A percentile compares a stretch with the other conserved stretches of the same genome.
Conservation (phyloP, 1,140 invertebrate genomes). For the Ganaspis sp. region DNA sequence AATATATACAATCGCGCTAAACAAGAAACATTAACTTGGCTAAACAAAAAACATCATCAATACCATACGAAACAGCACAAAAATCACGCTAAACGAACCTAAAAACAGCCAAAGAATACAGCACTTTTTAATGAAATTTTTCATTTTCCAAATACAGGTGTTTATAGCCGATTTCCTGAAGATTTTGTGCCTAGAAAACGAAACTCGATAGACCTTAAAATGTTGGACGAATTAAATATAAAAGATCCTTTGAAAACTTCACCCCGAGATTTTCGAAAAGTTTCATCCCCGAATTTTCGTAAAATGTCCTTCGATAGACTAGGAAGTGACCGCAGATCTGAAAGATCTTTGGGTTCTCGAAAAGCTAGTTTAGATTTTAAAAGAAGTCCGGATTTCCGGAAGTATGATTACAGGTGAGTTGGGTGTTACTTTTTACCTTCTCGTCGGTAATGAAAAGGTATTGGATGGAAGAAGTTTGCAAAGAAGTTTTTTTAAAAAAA, state of each 20-base stretch:
- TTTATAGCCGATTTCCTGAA: constrained; percentile 68
- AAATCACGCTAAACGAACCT: too few species aligned
- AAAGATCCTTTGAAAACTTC: constrained; percentile 64
- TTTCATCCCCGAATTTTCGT: constrained; percentile 69
- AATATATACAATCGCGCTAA: too few species aligned
- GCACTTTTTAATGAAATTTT: background rate
- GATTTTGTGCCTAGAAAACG: constrained; percentile 71
- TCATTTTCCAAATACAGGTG: constrained; percentile 51
- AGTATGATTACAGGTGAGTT: constrained; percentile 68
- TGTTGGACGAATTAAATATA: constrained; percentile 67
- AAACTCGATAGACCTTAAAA: constrained; percentile 70
- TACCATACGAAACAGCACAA: too few species aligned
- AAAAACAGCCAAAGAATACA: too few species aligned
- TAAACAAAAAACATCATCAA: too few species aligned
- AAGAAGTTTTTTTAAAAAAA: too few species aligned
- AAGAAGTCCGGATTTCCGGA: constrained; percentile 71
- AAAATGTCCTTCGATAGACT: constrained; percentile 74
- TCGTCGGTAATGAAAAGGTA: background rate
- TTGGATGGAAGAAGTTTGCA: too few species aligned
- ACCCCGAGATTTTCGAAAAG: constrained; percentile 67
- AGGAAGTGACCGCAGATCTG: constrained; percentile 67
- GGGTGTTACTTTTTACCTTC: constrained; percentile 31
- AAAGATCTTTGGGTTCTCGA: constrained; percentile 63
- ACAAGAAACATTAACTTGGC: too few species aligned
- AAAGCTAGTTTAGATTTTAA: constrained; percentile 73